Base-by-base conservation (phyloP, 2,113 vertebrate genomes). In the Psettodes erumei region DNA sequence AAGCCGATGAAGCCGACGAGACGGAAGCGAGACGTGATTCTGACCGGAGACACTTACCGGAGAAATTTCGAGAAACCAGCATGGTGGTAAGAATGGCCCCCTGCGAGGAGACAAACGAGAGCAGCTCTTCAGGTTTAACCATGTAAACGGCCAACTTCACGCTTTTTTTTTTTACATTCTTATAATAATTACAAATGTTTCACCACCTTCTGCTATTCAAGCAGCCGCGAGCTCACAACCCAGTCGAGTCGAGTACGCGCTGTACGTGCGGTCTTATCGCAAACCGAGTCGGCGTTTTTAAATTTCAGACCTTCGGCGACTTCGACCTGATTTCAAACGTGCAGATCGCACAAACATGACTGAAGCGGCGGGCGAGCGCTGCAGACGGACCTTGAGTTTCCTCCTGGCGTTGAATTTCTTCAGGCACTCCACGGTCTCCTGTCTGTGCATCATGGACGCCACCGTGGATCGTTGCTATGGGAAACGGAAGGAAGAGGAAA, bases 371-470 rank as follows among this genome's bases (percentile, higher is more conserved):
- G 11, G 7, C 27, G 55, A 53, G 54, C 23, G n/a, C 33, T 15
- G 48, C 30, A 28, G 79, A 85, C 92, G 51, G 25, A 98, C 97
- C 95, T 99, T 98, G 88, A 98, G 96, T 96, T 98, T 98, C 87
- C 97, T 96, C 75, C 97, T 94, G 89, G 97, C 97, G 0, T 99
- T 99, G 93, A 99, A 99, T 86, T 99, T 99, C 93, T 98, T 98
- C 94, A 99, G 94, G 88, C 97, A 98, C 86, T 98, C 97, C 84
- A 98, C 97, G 0, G 97, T 98, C 94, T 98, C 97, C 93, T 98
- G 97, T 84, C 97, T 95, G 94, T 99, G 97, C 97, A 99, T 98
- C 97, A 99, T 98, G 37, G 97, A 98, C 45, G 97, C 97, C 95
- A 99, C 97, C 0, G 97, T 99, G 60, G 97, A 98, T 64, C 97